These are phyloP conservation scores for Motacilla tschutschensis DNA, from an alignment of 2,113 vertebrate genomes.

Conservation along the genomic window DNA sequence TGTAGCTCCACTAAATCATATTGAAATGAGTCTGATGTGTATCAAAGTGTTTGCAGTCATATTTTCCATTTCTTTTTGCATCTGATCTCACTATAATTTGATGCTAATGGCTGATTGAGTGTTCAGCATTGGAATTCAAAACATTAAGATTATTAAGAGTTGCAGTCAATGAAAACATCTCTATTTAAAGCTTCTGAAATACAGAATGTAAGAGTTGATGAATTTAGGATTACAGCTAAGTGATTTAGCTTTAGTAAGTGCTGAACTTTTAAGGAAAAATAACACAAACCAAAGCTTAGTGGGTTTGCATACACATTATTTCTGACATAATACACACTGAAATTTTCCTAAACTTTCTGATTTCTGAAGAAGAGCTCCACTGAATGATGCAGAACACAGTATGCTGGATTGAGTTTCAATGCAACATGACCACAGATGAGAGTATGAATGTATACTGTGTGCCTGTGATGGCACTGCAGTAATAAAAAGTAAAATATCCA, in stretches of 20 bases:
- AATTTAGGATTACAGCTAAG: not conserved
- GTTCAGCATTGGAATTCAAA: constrained; percentile 17
- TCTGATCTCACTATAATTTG: not conserved
- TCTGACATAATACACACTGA: not conserved
- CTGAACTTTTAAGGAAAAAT: constrained; percentile 4
- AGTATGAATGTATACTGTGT: not conserved
- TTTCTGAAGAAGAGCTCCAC: not conserved
- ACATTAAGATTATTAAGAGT: not conserved
- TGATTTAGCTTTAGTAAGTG: not conserved
- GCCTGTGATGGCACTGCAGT: not conserved
- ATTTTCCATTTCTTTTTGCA: constrained; percentile 35
- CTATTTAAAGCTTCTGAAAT: constrained; percentile 26
- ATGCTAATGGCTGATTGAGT: constrained; percentile 1
- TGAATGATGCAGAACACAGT: not conserved
- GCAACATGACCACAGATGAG: not conserved
- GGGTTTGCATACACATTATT: not conserved
- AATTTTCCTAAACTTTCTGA: not conserved
- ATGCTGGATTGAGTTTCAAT: not conserved
- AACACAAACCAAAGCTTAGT: not conserved
- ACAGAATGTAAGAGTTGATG: not conserved
- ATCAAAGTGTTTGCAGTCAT: not conserved
- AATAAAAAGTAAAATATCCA: not conserved
- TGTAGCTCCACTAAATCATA: not conserved
- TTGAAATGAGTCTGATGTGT: not conserved
- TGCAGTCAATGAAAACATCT: constrained; percentile 15